These are phyloP conservation scores for human DNA, from an alignment of 2,113 vertebrate genomes.

Conservation along the genomic window GRCh38 chr4:62777501-62778000, in stretches of 20 bases:
- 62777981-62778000: neutral
- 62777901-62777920: neutral
- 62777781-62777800: constrained; percentile 3
- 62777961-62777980: neutral
- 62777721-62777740: neutral
- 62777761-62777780: neutral
- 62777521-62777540: constrained; percentile 43
- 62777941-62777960: neutral
- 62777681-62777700: constrained; percentile 5
- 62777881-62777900: neutral
- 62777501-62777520: neutral
- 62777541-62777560: constrained; percentile 50
- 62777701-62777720: neutral
- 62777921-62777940: neutral
- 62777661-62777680: constrained; percentile 25
- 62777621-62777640: constrained; percentile 28
- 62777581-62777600: constrained; percentile 42
- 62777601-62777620: constrained; percentile 48
- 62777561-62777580: constrained; percentile 3
- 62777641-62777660: neutral
- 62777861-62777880: neutral
- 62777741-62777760: neutral
- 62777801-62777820: constrained; percentile 8
- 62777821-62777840: neutral
- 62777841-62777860: neutral